Conservation (phyloP, 2,888 invertebrate genomes). For the Trachelus iudaicus region DNA sequence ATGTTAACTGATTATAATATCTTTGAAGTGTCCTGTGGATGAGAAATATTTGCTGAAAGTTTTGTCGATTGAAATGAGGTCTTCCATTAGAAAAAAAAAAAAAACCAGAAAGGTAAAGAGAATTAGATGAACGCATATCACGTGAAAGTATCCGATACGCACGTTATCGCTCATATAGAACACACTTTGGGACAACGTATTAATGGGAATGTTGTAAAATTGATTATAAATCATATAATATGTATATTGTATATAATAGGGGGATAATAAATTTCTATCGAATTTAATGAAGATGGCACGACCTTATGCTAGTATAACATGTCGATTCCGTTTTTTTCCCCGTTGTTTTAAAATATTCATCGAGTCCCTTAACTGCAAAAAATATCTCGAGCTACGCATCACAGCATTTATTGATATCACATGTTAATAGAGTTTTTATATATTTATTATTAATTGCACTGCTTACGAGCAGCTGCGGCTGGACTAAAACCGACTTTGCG, state of each 20-base stretch:
- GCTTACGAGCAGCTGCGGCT: not conserved
- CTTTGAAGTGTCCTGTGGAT: constrained; percentile 34
- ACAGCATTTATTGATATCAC: constrained; percentile 44
- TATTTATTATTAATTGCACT: not conserved
- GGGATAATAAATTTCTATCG: constrained; percentile 48
- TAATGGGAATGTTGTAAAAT: constrained; percentile 23
- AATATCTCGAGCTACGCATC: constrained; percentile 33
- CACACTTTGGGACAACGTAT: not conserved
- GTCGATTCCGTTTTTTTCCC: not conserved
- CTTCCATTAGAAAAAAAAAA: constrained; percentile 43
- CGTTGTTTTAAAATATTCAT: not conserved
- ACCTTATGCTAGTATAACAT: not conserved
- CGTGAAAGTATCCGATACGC: constrained; percentile 34
- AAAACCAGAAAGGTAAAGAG: not conserved
- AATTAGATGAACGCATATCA: constrained; percentile 19
- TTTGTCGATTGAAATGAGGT: constrained; percentile 47
- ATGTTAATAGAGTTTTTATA: constrained; percentile 21
- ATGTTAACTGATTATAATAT: not conserved
- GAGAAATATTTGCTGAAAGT: constrained; percentile 30
- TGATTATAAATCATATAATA: constrained; percentile 18
- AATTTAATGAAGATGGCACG: not conserved
- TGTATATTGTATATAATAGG: constrained; percentile 33
- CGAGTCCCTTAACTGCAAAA: not conserved
- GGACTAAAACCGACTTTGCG: not conserved
- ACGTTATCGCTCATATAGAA: constrained; percentile 1